Conservation (phyloP, 2,113 vertebrate species). For the Probosciger aterrimus region DNA sequence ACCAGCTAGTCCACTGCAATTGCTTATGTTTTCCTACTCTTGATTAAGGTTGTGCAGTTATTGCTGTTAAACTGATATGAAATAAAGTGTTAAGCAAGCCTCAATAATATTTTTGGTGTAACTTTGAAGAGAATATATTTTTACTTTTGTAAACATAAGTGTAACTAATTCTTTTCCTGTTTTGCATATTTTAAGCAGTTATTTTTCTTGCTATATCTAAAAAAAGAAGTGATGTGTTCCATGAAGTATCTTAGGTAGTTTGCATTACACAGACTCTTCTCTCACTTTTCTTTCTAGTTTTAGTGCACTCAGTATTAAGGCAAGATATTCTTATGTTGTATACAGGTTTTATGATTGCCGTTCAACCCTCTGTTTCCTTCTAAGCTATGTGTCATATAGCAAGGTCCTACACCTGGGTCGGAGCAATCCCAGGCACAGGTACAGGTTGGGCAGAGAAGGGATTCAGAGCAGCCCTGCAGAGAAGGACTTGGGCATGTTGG, state of each 20-base stretch:
- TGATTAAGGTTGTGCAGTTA: not conserved
- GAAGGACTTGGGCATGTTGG: no score
- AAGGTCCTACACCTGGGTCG: no score
- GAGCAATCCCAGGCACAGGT: no score
- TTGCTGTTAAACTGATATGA: not conserved
- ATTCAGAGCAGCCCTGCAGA: no score
- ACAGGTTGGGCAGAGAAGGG: no score
- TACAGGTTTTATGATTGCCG: not conserved
- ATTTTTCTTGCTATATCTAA: not conserved
- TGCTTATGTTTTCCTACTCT: not conserved
- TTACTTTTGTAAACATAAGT: not conserved
- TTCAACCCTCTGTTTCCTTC: not conserved
- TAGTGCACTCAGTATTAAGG: not conserved
- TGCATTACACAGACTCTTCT: not conserved
- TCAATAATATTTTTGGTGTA: not conserved
- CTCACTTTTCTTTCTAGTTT: not conserved
- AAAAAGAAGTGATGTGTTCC: not conserved
- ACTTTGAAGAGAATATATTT: not conserved
- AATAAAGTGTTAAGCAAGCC: not conserved
- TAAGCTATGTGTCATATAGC: not conserved
- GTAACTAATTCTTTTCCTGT: not conserved
- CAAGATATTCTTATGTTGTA: not conserved
- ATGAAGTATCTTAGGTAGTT: not conserved
- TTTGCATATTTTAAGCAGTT: not conserved
- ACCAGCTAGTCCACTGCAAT: not conserved